Evolutionary conservation across 2,797 vertebrate genomes (phyloP).

Genomic region (Syncerus caffer): DNA sequence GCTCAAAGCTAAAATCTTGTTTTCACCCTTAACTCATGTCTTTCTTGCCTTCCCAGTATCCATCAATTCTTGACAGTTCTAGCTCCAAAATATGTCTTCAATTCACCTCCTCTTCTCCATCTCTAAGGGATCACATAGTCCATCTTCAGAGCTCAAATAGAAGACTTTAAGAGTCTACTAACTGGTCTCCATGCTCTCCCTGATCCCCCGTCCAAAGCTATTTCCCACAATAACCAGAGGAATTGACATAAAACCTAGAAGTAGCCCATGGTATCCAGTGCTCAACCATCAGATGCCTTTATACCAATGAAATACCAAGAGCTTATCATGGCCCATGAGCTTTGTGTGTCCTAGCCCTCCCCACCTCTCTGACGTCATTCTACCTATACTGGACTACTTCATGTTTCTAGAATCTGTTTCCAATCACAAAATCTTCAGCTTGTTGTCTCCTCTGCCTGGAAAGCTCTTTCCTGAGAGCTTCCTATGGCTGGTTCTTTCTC

Average conservation of each 20-base stretch:
- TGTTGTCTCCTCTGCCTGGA: background rate
- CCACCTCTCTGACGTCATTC: background rate
- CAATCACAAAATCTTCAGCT: background rate
- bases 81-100: background rate
- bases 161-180: background rate
- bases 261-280: background rate
- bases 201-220: background rate
- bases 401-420: background rate
- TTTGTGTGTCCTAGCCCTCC: background rate
- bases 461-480: background rate
- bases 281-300: background rate
- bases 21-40: too few species aligned
- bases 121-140: background rate
- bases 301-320: background rate
- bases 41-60: background rate
- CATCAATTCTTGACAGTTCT: background rate
- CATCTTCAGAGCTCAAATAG: background rate
- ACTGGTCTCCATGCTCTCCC: background rate
- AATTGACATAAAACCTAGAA: background rate
- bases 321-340: background rate
- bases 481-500: background rate
- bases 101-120: background rate
- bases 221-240: background rate
- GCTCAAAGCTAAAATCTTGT: background rate
- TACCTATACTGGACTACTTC: background rate